Base-by-base conservation (phyloP, 2,797 vertebrate species). In the Apodemus agrarius region DNA sequence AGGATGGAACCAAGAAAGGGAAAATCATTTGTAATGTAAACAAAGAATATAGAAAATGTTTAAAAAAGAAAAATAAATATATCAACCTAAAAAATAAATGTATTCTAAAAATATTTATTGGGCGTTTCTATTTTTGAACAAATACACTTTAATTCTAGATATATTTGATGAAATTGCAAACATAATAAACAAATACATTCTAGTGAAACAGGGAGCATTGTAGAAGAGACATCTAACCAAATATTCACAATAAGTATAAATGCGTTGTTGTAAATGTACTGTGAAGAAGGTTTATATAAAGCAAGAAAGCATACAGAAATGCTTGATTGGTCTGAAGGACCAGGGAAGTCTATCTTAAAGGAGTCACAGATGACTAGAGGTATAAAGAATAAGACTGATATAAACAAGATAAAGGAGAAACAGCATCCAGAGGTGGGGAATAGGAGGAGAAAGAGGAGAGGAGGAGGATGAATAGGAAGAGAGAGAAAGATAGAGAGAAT, bases 31-130 rank as follows among this genome's bases (percentile, higher is more conserved):
- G n/a, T n/a, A n/a, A n/a, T n/a, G n/a, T n/a, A n/a, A n/a, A n/a
- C n/a, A n/a, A n/a, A n/a, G n/a, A n/a, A n/a, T n/a, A n/a, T n/a
- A n/a, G n/a, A n/a, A n/a, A n/a, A n/a, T n/a, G n/a, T n/a, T n/a
- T n/a, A n/a, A n/a, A n/a, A n/a, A n/a, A n/a, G n/a, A n/a, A n/a
- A n/a, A n/a, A n/a, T n/a, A n/a, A n/a, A n/a, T n/a, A n/a, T n/a
- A n/a, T n/a, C n/a, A n/a, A n/a, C n/a, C n/a, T n/a, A n/a, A n/a
- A n/a, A n/a, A n/a, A n/a, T n/a, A 94, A 74, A 88, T 59, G 79
- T n/a, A 79, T 74, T 95, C 29, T 82, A 89, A 86, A 92, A 74
- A 82, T 82, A 89, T 49, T 88, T 79, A 82, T 24, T 74, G 52
- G 78, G 8, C 9, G 63, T 52, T 43, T 2, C 16, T 67, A 91